Evolutionary conservation across 2,888 invertebrate genomes (phyloP), one percentile per base, ranked within the genome.

Genomic region (Byasa hedistus): DNA sequence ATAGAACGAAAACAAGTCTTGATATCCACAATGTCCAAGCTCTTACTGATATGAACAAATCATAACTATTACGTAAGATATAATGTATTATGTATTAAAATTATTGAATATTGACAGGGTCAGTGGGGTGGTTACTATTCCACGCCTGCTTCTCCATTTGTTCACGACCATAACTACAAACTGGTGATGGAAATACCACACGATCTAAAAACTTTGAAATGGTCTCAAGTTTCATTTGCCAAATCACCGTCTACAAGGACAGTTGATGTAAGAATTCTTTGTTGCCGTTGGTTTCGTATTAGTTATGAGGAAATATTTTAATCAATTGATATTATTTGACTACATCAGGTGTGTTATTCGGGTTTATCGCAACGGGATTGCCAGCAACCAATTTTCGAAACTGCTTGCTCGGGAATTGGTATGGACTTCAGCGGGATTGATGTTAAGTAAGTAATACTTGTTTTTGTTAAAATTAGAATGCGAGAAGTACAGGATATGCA

Each of bases 351-450:
- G 12, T 48, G 21, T 57, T 63, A 57, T n/a, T 57, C 57, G 27
- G 63, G 63, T 21, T 21, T 63, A 22, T 57, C 63, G 22, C 57
- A 51, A 63, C 57, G 23, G 27, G 57, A 63, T 27, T 57, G 57
- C 15, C 48, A 61, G 54, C n/a, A 55, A 39, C 15, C 39, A 23
- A 24, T 55, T 23, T 55, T 61, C 24, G 55, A 23, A 22, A n/a
- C 22, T 1, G 10, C 12, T 10, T 44, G 3, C 15, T 22, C 24
- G 21, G 69, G 69, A 5, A 82, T 76, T 63, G 84, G 86, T 36
- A 83, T 85, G 81, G 86, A 86, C 66, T 86, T 83, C 65, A 86
- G 86, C 73, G 86, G 86, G n/a, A 65, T 72, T 1, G 82, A 80
- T 57, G 69, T 76, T 10, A 75, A 73, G 86, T 84, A 77, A 32